Evolutionary conservation across 2,888 invertebrate genomes (phyloP).

Genomic region (Ganaspis brasiliensis): DNA sequence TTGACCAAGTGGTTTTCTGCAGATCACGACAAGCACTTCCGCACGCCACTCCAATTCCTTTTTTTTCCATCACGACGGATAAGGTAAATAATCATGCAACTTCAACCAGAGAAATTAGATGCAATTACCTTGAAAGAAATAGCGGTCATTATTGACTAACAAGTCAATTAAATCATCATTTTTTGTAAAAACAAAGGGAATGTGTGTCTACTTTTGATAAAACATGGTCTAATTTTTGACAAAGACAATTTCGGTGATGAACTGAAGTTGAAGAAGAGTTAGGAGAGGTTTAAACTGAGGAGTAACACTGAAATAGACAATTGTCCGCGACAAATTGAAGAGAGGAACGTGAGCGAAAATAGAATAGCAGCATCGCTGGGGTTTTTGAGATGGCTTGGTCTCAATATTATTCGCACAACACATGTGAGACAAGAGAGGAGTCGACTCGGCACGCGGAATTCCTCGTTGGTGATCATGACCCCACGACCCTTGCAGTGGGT

Average conservation of each 20-base stretch:
- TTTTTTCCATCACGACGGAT: background rate
- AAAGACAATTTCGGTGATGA: no score
- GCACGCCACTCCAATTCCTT: background rate
- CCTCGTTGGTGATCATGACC: slow-evolving; percentile 67
- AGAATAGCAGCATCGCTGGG: background rate
- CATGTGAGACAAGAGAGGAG: slow-evolving; percentile 49
- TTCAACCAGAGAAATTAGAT: background rate
- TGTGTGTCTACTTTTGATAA: no score
- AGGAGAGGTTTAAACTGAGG: no score
- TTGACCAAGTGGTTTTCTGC: background rate
- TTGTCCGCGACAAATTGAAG: background rate
- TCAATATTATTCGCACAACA: slow-evolving; percentile 2
- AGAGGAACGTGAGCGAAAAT: background rate
- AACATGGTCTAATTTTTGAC: no score
- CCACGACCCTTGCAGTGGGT: slow-evolving; percentile 54
- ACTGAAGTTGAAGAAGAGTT: no score
- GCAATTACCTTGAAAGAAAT: background rate
- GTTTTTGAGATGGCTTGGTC: background rate
- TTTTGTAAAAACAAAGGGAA: no score
- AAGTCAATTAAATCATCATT: no score
- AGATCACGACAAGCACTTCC: background rate
- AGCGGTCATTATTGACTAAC: background rate
- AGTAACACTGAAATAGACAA: background rate
- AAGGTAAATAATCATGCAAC: background rate
- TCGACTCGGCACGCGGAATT: slow-evolving; percentile 66